Percentiles rank a stretch among this genome's conserved stretches.
phyloP scores from a whole-genome alignment of 2,797 vertebrate species.

The Channa striata region DNA sequence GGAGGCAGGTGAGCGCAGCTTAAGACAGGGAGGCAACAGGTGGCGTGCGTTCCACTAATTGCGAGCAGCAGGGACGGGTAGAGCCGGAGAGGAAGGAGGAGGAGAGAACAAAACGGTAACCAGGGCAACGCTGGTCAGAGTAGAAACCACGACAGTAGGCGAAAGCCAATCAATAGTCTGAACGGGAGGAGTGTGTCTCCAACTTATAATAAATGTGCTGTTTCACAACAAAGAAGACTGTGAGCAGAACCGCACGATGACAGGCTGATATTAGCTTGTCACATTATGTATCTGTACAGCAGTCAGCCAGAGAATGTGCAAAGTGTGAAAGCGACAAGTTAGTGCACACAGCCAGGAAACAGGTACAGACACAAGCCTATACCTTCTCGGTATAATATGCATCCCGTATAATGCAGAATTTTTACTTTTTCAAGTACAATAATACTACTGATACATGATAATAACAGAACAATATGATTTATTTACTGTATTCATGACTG shows the following conservation, averaged over 20 bases:
- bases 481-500: conserved; percentile 28
- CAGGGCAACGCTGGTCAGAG: no score
- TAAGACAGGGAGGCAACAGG: no score
- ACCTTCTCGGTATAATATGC: neutral
- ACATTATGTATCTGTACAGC: neutral
- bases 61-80: no score
- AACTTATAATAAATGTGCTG: neutral
- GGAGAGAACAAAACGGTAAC: no score
- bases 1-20: no score
- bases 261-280: neutral
- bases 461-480: conserved; percentile 2
- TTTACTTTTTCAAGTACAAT: no score
- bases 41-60: no score
- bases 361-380: neutral
- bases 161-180: conserved; percentile 36
- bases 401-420: no score
- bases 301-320: neutral
- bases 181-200: neutral
- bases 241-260: neutral
- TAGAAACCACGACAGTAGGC: no score
- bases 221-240: neutral
- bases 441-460: no score
- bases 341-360: neutral
- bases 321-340: neutral
- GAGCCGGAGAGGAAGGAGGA: no score